phyloP scores from a whole-genome alignment of 2,888 invertebrate genomes.

The Physocephala rufipes region DNA sequence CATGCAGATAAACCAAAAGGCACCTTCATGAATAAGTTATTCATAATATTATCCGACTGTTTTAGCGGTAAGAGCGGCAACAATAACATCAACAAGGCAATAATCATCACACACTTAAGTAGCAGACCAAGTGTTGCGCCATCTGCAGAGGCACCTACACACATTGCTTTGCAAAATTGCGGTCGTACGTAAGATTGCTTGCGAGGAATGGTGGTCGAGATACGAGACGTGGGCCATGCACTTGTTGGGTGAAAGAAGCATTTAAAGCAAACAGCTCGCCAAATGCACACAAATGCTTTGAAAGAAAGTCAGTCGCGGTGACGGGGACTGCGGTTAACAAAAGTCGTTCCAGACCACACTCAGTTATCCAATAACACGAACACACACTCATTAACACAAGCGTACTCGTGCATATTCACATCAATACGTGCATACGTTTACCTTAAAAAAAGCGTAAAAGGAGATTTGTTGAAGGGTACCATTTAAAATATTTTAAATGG shows the following conservation, averaged over 20 bases:
- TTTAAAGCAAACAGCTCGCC: constrained; percentile 25
- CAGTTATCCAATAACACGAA: not conserved
- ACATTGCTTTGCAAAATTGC: not conserved
- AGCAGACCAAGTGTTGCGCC: constrained; percentile 24
- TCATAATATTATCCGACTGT: constrained; percentile 23
- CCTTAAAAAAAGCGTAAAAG: not conserved
- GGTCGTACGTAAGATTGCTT: not conserved
- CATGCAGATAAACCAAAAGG: constrained; percentile 13
- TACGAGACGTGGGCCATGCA: not conserved
- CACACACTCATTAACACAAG: not conserved
- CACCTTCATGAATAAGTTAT: constrained; percentile 32
- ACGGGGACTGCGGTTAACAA: constrained; percentile 2
- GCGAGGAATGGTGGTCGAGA: too few species aligned
- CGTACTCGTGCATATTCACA: not conserved
- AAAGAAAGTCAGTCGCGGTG: constrained; percentile 10
- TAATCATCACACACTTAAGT: constrained; percentile 26
- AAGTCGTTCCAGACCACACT: not conserved
- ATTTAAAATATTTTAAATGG: constrained; percentile 3
- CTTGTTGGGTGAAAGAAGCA: not conserved
- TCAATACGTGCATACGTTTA: not conserved
- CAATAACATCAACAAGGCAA: constrained; percentile 12
- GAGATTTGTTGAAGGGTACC: too few species aligned
- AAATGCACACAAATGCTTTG: constrained; percentile 13
- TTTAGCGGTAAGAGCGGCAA: constrained; percentile 6
- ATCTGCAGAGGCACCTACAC: not conserved